Base-by-base conservation (phyloP, 1,140 invertebrate species). In the Acromyrmex echinatior region DNA sequence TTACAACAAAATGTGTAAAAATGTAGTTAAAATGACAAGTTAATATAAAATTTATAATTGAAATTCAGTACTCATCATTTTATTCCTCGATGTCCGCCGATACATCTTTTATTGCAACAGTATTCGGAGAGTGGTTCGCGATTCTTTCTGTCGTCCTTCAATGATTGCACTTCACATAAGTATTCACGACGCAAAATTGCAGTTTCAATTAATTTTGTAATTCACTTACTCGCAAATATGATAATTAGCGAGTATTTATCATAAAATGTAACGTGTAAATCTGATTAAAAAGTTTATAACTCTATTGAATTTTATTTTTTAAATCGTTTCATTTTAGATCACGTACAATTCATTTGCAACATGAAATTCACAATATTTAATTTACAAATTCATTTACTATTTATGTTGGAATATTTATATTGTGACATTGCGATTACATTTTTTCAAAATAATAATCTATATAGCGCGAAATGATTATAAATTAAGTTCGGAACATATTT, bases 21-120 rank as follows among this genome's bases (percentile, higher is more conserved):
- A 68, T 68, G 4, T 45, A 68, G 10, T 4, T 39, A 68, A 68
- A 68, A 68, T 14, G 14, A 68, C 10, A 21, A 3, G n/a, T 45
- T 45, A 21, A 68, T 68, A 12, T 68, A 21, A 68, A 21, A 68
- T 21, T 66, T 68, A 45, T 39, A 68, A 68, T 68, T 68, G 0
- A 68, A 63, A 63, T 63, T 63, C 60, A 63, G n/a, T 7, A 68
- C n/a, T 68, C 65, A 68, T 14, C 65, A 6, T 68, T 66, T 66
- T 3, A 10, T 68, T 35, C 4, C 35, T 68, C 35, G 10, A 35
- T 1, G 31, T 66, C 65, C 9, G n/a, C 3, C 10, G 18, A 68
- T 45, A n/a, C 2, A 45, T 68, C 65, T 68, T 68, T 4, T 10
- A 10, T 9, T 68, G 65, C 10, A 66, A n/a, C 2, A 68, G 65